Percentiles rank a stretch among this genome's conserved stretches.
phyloP scores from a whole-genome alignment of 2,888 invertebrate genomes.

The Leptothorax acervorum region DNA sequence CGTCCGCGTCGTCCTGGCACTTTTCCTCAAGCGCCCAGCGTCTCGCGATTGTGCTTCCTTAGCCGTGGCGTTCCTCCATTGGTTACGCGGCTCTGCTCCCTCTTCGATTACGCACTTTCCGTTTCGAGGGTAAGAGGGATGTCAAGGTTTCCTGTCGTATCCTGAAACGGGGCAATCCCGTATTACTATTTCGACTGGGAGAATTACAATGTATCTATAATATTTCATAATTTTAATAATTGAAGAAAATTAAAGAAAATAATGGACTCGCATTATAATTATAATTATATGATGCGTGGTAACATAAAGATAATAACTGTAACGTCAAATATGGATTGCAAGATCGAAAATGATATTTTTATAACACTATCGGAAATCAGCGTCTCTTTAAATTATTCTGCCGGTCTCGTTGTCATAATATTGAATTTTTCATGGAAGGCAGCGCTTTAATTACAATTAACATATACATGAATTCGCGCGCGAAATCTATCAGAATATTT shows the following conservation, averaged over 20 bases:
- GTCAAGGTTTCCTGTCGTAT: conserved; percentile 26
- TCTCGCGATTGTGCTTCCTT: conserved; percentile 59
- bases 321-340: neutral
- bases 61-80: conserved; percentile 16
- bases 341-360: conserved; percentile 21
- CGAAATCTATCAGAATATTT: conserved; percentile 55
- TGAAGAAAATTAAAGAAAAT: neutral
- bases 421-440: conserved; percentile 39
- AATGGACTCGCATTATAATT: no score
- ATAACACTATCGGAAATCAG: conserved; percentile 16
- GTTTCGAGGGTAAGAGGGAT: conserved; percentile 3
- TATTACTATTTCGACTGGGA: neutral
- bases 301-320: neutral
- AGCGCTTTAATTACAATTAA: conserved; percentile 52
- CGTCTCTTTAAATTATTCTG: neutral
- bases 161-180: conserved; percentile 31
- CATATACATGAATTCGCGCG: conserved; percentile 54
- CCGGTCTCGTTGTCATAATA: conserved; percentile 40
- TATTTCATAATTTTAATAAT: neutral
- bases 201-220: neutral
- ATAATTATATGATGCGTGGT: neutral
- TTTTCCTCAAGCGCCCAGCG: conserved; percentile 30
- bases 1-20: conserved; percentile 23
- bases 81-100: conserved; percentile 16
- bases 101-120: conserved; percentile 37